Evolutionary conservation across 2,888 invertebrate genomes (phyloP).

Genomic region (Entomobrya proxima): DNA sequence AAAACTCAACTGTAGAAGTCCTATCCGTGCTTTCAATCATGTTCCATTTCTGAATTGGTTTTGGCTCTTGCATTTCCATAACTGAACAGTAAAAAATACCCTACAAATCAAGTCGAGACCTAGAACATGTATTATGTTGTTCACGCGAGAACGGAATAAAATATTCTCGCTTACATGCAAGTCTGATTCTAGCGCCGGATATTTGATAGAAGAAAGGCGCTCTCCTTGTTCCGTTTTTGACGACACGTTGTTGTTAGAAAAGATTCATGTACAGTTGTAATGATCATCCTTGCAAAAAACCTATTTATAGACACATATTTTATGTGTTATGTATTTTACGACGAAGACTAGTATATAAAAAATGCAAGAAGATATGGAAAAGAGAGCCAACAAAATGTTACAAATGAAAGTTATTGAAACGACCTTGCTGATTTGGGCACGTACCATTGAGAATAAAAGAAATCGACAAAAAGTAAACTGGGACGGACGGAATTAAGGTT

Average conservation of each 20-base stretch:
- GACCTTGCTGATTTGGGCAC: background rate
- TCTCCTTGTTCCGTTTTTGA: background rate
- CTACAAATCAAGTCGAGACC: constrained; percentile 52
- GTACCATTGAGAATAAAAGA: background rate
- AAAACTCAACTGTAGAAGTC: no score
- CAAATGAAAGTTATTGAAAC: constrained; percentile 13
- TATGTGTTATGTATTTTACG: no score
- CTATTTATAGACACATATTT: no score
- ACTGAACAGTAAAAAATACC: background rate
- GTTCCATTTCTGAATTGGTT: background rate
- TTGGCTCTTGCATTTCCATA: background rate
- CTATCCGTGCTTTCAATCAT: no score
- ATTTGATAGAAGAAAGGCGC: background rate
- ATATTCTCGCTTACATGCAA: constrained; percentile 7
- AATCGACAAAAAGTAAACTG: constrained; percentile 21
- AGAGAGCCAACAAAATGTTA: background rate
- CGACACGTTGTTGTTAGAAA: no score
- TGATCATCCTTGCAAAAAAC: constrained; percentile 7
- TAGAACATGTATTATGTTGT: background rate
- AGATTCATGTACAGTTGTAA: background rate
- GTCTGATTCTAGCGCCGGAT: background rate
- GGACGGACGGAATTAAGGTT: constrained; percentile 14
- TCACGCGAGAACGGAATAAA: constrained; percentile 49
- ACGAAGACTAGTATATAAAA: no score
- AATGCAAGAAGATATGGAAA: no score